Conservation (phyloP, 2,888 invertebrate species). For the Endotricha flammealis region DNA sequence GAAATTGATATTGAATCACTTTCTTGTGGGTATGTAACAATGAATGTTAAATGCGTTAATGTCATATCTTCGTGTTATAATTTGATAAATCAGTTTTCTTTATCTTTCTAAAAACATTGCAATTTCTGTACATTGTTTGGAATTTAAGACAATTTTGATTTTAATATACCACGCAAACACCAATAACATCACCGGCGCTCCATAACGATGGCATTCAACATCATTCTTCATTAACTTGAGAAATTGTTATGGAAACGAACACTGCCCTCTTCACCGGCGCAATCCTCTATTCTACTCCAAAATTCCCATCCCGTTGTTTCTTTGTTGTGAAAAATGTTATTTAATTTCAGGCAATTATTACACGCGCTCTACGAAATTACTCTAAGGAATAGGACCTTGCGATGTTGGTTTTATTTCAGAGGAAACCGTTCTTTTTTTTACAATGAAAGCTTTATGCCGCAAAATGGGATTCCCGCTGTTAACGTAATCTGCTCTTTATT, state of each 20-base stretch:
- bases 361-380: slow-evolving; percentile 74
- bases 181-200: slow-evolving; percentile 31
- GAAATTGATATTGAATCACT: slow-evolving; percentile 47
- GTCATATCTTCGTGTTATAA: too few species aligned
- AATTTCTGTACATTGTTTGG: too few species aligned
- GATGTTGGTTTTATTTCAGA: slow-evolving; percentile 58
- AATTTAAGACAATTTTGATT: not conserved
- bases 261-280: slow-evolving; percentile 50
- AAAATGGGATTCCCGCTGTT: slow-evolving; percentile 62
- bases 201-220: slow-evolving; percentile 38
- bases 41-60: too few species aligned
- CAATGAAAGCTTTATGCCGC: slow-evolving; percentile 61
- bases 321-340: slow-evolving; percentile 73
- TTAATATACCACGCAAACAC: not conserved
- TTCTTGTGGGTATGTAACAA: too few species aligned
- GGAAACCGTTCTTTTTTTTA: slow-evolving; percentile 51
- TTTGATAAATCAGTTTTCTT: too few species aligned
- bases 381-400: slow-evolving; percentile 67
- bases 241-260: slow-evolving; percentile 54
- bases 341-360: slow-evolving; percentile 76
- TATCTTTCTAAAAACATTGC: too few species aligned
- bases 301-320: slow-evolving; percentile 62
- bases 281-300: slow-evolving; percentile 52
- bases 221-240: slow-evolving; percentile 59
- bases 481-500: slow-evolving; percentile 52